Evolutionary conservation across 1,140 invertebrate species (phyloP).

Genomic region (Physella acuta): DNA sequence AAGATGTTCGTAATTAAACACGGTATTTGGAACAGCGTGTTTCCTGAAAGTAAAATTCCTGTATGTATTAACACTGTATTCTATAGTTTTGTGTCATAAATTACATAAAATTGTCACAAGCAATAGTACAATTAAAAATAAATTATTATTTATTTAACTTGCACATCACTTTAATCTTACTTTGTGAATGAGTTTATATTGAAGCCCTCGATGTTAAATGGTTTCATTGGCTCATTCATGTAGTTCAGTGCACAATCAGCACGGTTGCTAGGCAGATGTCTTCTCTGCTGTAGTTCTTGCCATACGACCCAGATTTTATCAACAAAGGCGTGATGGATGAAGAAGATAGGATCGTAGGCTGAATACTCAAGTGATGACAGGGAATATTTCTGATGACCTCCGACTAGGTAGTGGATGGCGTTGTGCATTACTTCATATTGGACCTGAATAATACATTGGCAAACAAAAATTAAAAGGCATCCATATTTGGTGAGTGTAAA

Average conservation of each 20-base stretch:
- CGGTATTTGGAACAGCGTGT: constrained; percentile 22
- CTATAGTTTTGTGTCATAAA: no score
- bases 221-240: no score
- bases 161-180: background rate
- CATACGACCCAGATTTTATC: constrained; percentile 34
- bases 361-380: constrained; percentile 30
- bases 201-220: constrained; percentile 20
- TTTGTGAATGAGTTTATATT: constrained; percentile 20
- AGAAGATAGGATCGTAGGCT: no score
- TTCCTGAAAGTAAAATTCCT: no score
- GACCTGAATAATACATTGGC: constrained; percentile 11
- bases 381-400: constrained; percentile 29
- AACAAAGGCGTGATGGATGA: constrained; percentile 29
- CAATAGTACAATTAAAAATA: no score
- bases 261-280: constrained; percentile 20
- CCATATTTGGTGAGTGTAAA: no score
- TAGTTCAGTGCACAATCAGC: constrained; percentile 31
- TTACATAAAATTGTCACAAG: no score
- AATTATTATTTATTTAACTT: no score
- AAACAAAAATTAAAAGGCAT: no score
- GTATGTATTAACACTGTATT: no score
- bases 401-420: constrained; percentile 34
- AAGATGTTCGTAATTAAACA: constrained; percentile 28
- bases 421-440: constrained; percentile 35
- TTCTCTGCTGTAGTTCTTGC: constrained; percentile 31